Evolutionary conservation across 2,888 invertebrate species (phyloP), one percentile per base, ranked within the genome.

Genomic region (Eledona agricola): DNA sequence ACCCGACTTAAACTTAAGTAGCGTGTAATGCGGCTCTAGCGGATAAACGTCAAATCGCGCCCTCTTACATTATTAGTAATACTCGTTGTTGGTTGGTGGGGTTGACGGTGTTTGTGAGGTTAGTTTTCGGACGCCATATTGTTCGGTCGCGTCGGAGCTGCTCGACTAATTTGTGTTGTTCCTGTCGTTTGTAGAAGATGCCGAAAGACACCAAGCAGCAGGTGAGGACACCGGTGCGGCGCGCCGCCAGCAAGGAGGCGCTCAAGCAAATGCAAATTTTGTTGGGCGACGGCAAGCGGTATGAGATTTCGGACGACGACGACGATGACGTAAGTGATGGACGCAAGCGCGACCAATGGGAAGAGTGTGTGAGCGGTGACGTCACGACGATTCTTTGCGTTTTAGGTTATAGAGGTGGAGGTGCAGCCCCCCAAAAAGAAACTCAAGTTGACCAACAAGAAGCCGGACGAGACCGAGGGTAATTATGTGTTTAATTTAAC

Each of bases 281-380:
- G 29, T 59, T 72, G 34, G 71, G 70, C 35, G 70, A 68, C 46
- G 69, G 72, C 38, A 69, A 71, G 9, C 76, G 78, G 1, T 79
- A 78, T 52, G 79, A 78, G 37, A 79, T 80, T 50, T 75, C 77
- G 11, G 68, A 78, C 7, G 76, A 72, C 40, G 74, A 73, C 51
- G 74, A 74, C 51, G 72, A 67, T 60, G 64, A 67, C 28, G 42
- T 51, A 46, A 43, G 52, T 29, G 4, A 11, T 2, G n/a, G n/a
- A n/a, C n/a, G n/a, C n/a, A n/a, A n/a, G n/a, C n/a, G 9, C 47
- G 4, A 15, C 10, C 9, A 7, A 20, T 10, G 22, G 10, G 10
- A 9, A 16, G 15, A 16, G 9, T 26, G 26, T 19, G 7, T 16
- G 17, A 45, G 5, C 23, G 2, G 4, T 31, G 19, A 31, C 23